phyloP scores from a whole-genome alignment of 64 coral and sea anemone genomes.

The Astreopora myriophthalma region DNA sequence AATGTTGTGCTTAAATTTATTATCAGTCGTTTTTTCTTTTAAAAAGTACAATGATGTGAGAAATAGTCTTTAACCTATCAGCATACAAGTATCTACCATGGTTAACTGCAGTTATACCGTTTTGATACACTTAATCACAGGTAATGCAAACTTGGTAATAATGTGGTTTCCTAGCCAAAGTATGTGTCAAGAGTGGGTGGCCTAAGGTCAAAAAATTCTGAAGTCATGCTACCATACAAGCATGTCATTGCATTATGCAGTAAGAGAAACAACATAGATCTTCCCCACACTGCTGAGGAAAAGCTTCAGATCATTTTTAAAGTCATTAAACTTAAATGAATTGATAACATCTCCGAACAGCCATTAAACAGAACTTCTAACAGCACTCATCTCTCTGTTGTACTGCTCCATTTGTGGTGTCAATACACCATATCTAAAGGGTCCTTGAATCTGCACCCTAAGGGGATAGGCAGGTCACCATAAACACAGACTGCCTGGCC shows the following conservation, averaged over 20 bases:
- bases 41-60: conserved; percentile 21
- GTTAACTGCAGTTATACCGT: conserved; percentile 51
- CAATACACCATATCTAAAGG: conserved; percentile 60
- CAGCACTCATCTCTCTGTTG: conserved; percentile 48
- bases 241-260: conserved; percentile 46
- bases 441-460: conserved; percentile 50
- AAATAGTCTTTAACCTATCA: conserved; percentile 55
- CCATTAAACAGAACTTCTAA: conserved; percentile 28
- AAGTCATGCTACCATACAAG: neutral
- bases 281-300: conserved; percentile 55
- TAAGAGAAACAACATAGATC: conserved; percentile 65
- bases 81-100: conserved; percentile 46
- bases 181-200: conserved; percentile 9
- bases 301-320: conserved; percentile 60
- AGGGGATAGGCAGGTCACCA: conserved; percentile 25
- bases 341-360: no score
- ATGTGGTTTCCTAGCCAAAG: conserved; percentile 9
- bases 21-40: neutral
- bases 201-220: neutral
- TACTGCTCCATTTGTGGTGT: conserved; percentile 49
- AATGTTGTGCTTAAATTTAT: conserved; percentile 61
- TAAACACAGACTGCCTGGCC: conserved; percentile 22
- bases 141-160: neutral
- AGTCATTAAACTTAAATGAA: neutral
- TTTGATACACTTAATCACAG: conserved; percentile 47